Percentiles rank a stretch among this genome's conserved stretches.
These are phyloP conservation scores for Morone saxatilis DNA, from an alignment of 2,113 vertebrate species.

Conservation along the genomic window DNA sequence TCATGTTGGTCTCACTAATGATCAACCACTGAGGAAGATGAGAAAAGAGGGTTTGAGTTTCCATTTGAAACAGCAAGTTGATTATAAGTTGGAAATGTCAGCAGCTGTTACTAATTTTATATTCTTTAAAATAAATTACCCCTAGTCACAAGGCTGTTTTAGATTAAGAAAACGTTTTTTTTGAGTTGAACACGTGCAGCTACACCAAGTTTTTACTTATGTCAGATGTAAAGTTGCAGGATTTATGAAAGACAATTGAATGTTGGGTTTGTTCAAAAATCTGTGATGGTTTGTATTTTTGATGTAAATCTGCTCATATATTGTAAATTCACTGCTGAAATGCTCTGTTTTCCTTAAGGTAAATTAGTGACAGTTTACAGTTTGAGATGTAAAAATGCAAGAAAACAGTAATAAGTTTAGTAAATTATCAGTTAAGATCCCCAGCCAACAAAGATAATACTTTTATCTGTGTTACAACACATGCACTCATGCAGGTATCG, in stretches of 20 bases:
- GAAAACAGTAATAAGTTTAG: not conserved
- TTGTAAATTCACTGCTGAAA: not conserved
- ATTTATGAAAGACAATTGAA: not conserved
- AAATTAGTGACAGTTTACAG: not conserved
- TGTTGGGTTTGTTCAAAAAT: not conserved
- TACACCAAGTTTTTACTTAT: not conserved
- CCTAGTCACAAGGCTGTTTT: not conserved
- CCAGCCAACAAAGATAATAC: not conserved
- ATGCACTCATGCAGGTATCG: slow-evolving; percentile 84
- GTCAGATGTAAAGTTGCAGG: not conserved
- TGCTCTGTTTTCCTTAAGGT: not conserved
- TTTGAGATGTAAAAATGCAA: not conserved
- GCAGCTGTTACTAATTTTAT: not conserved
- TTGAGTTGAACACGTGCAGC: not conserved
- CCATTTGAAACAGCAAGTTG: not conserved
- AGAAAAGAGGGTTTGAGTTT: not conserved
- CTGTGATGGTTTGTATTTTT: not conserved
- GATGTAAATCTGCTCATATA: not conserved
- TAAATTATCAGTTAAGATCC: not conserved
- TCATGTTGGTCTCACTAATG: not conserved
- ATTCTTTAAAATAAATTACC: not conserved
- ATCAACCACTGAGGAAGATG: not conserved
- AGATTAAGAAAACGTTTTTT: not conserved
- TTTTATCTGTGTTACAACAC: slow-evolving; percentile 3
- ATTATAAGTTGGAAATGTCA: not conserved